Conservation (phyloP, 2,113 vertebrate genomes). For the Sinosuthora webbiana region DNA sequence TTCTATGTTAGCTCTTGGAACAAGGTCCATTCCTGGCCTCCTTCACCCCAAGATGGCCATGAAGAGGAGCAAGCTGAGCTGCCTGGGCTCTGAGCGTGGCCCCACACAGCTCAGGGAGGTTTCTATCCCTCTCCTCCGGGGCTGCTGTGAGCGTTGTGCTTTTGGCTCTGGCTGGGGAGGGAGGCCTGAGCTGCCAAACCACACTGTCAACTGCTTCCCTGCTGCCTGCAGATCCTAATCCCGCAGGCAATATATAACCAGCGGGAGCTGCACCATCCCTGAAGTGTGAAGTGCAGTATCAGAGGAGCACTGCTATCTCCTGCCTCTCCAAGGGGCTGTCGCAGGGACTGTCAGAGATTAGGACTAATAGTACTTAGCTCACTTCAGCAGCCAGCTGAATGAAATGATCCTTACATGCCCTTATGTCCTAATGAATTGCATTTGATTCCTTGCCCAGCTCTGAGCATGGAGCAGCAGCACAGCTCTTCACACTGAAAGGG, state of each 20-base stretch:
- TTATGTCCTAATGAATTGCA: neutral
- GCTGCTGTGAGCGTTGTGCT: neutral
- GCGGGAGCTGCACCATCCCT: neutral
- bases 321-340: neutral
- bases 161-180: neutral
- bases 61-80: neutral
- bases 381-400: conserved; percentile 5
- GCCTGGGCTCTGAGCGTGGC: neutral
- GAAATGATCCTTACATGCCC: conserved; percentile 24
- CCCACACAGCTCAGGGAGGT: neutral
- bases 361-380: neutral
- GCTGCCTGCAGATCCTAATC: conserved; percentile 17
- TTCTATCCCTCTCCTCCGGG: neutral
- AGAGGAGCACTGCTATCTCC: neutral
- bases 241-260: neutral
- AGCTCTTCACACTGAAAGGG: neutral
- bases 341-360: neutral
- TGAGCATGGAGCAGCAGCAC: neutral
- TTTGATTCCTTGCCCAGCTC: neutral
- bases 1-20: neutral
- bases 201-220: conserved; percentile 19
- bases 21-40: neutral
- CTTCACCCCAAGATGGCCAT: neutral
- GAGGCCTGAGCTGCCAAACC: conserved; percentile 44
- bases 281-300: neutral